phyloP scores from a whole-genome alignment of 2,888 invertebrate genomes.

The Philopedon plagiatum region DNA sequence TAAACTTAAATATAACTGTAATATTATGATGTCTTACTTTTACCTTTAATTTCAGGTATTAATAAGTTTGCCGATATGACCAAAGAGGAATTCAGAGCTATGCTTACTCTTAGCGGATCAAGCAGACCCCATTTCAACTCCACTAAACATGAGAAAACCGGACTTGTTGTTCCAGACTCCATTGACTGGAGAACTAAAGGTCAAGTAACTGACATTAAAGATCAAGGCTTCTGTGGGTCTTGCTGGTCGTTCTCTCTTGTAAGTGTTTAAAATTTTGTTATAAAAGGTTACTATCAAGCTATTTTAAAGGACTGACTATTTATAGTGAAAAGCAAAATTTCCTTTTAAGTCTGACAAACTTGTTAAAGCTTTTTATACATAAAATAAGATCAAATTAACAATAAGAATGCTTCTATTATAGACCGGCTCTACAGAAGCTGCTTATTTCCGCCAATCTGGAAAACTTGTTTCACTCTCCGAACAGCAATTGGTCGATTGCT shows the following conservation, averaged over 20 bases:
- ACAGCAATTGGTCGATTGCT: conserved; percentile 55
- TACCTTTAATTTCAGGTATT: conserved; percentile 25
- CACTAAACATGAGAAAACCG: conserved; percentile 10
- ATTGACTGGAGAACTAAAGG: conserved; percentile 56
- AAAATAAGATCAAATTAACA: not conserved
- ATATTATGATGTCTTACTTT: too few species aligned
- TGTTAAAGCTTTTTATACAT: too few species aligned
- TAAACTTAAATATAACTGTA: too few species aligned
- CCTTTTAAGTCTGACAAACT: not conserved
- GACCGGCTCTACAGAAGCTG: conserved; percentile 53
- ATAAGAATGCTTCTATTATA: conserved; percentile 21
- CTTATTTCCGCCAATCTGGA: conserved; percentile 46
- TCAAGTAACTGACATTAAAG: conserved; percentile 54
- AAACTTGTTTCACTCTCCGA: conserved; percentile 51
- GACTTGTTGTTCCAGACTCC: conserved; percentile 38
- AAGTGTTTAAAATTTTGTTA: conserved; percentile 3
- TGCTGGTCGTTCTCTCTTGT: conserved; percentile 56
- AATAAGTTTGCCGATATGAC: conserved; percentile 55
- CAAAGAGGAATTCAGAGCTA: conserved; percentile 49
- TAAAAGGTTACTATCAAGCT: not conserved
- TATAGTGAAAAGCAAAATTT: not conserved
- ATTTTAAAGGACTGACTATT: not conserved
- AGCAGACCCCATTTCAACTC: not conserved
- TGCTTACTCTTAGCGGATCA: conserved; percentile 11
- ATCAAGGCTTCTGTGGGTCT: conserved; percentile 55